A percentile compares a stretch with the other conserved stretches of the same genome.
These are phyloP conservation scores for Genyomyrus donnyi DNA, from an alignment of 2,113 vertebrate genomes.

Conservation along the genomic window DNA sequence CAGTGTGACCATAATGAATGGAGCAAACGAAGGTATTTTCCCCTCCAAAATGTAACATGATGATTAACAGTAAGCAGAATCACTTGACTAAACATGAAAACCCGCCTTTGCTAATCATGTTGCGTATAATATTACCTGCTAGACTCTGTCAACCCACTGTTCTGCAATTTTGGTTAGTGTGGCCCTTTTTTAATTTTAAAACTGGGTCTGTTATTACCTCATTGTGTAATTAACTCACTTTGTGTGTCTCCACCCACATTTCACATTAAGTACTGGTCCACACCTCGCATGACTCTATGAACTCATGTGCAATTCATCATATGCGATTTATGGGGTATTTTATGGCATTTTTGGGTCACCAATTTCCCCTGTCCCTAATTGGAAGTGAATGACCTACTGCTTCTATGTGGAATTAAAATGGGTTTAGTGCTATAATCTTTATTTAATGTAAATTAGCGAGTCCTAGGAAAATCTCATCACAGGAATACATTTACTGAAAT, in stretches of 20 bases:
- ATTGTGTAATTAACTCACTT: constrained; percentile 37
- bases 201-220: constrained; percentile 37
- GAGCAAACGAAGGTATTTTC: constrained; percentile 80
- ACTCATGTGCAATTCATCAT: constrained; percentile 45
- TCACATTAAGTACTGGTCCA: constrained; percentile 44
- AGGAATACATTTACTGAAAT: neutral
- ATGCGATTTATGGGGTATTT: constrained; percentile 47
- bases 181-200: constrained; percentile 28
- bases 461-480: neutral
- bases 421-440: neutral
- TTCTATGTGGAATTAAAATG: constrained; percentile 14
- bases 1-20: constrained; percentile 89
- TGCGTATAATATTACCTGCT: neutral
- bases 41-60: neutral
- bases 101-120: neutral
- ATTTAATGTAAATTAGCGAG: neutral
- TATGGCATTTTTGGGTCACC: constrained; percentile 49
- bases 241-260: constrained; percentile 44
- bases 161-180: neutral
- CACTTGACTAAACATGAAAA: neutral
- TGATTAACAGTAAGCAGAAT: neutral
- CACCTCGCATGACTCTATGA: constrained; percentile 43
- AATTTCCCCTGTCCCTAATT: constrained; percentile 27
- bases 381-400: constrained; percentile 29
- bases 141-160: neutral